A percentile compares a stretch with the other conserved stretches of the same genome.
Evolutionary conservation across 2,797 vertebrate genomes (phyloP).

Genomic region (Cygnus olor): DNA sequence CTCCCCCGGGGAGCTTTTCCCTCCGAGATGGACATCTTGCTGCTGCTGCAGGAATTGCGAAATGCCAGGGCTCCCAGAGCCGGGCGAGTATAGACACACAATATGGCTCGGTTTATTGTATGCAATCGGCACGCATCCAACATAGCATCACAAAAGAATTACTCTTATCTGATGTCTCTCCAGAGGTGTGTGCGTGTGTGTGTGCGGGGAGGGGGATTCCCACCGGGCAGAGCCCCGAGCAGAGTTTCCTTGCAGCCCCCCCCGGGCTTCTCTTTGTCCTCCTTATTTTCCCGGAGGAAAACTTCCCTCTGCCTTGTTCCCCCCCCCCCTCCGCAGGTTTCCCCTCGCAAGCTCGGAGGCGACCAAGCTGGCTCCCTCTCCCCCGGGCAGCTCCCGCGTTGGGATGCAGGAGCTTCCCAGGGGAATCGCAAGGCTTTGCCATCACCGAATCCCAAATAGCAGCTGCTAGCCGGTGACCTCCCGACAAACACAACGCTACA

Average conservation of each 20-base stretch:
- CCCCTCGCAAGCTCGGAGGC: not conserved
- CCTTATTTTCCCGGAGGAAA: slow-evolving; percentile 34
- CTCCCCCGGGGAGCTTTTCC: slow-evolving; percentile 9
- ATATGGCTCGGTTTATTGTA: slow-evolving; percentile 54
- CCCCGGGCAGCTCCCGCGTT: not conserved
- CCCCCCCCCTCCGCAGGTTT: not conserved
- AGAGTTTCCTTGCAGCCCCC: slow-evolving; percentile 39
- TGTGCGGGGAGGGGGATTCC: slow-evolving; percentile 64
- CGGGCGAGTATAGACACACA: slow-evolving; percentile 70
- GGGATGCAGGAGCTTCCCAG: not conserved
- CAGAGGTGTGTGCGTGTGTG: slow-evolving; percentile 16
- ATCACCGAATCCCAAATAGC: not conserved
- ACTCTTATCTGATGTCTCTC: slow-evolving; percentile 52
- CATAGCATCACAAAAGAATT: slow-evolving; percentile 66
- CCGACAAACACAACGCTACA: not conserved
- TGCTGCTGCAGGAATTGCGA: slow-evolving; percentile 53
- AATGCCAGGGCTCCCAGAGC: slow-evolving; percentile 36
- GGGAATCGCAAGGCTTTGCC: not conserved
- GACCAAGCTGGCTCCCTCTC: not conserved
- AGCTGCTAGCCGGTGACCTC: not conserved
- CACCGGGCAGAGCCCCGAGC: slow-evolving; percentile 43
- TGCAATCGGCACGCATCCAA: slow-evolving; percentile 53
- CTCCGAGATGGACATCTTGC: slow-evolving; percentile 39
- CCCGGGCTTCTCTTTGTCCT: slow-evolving; percentile 51
- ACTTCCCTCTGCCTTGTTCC: slow-evolving; percentile 17